Evolutionary conservation across 2,888 invertebrate species (phyloP).

Genomic region (Tortricodes alternella): DNA sequence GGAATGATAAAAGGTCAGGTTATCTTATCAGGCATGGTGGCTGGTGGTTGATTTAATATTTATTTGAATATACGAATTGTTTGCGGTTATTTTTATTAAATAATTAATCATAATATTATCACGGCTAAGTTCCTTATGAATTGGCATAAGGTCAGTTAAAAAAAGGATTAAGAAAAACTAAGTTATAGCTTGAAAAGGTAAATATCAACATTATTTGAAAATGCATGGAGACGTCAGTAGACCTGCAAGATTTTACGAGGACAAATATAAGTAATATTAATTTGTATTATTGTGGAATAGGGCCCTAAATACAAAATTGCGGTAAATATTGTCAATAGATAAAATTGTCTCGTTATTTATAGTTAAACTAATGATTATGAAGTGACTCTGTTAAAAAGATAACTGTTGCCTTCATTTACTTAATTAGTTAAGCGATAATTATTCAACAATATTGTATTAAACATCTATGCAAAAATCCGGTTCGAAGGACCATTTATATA

Average conservation of each 20-base stretch:
- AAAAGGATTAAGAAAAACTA: no score
- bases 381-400: conserved; percentile 6
- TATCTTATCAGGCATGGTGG: no score
- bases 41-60: background rate
- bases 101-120: background rate
- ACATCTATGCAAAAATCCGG: conserved; percentile 7
- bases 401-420: background rate
- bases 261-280: no score
- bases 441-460: background rate
- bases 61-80: conserved; percentile 1
- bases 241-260: no score
- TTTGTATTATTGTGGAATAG: background rate
- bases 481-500: conserved; percentile 17
- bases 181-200: no score
- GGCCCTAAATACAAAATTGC: background rate
- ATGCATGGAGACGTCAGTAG: no score
- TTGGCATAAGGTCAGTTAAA: no score
- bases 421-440: background rate
- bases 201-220: no score
- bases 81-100: background rate
- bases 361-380: conserved; percentile 1
- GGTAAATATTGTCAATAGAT: background rate
- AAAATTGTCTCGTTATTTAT: conserved; percentile 9
- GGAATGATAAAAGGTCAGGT: conserved; percentile 25
- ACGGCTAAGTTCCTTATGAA: no score